Evolutionary conservation across 1,140 invertebrate genomes (phyloP).

Genomic region (Chrysomallon squamiferum): DNA sequence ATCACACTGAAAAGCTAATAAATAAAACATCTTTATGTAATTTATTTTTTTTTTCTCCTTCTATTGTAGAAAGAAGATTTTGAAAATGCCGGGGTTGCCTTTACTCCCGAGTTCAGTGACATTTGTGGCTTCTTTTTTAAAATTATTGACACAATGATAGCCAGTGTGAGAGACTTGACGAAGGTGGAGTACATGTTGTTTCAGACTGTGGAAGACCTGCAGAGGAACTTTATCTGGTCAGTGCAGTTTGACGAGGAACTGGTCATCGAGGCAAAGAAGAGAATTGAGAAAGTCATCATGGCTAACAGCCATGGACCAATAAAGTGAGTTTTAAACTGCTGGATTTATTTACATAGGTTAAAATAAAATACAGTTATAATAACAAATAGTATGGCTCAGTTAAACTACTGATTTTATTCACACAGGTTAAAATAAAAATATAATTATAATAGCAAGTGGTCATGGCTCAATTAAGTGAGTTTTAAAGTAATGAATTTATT

Average conservation of each 20-base stretch:
- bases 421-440: no score
- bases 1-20: no score
- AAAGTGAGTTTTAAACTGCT: slow-evolving; percentile 39
- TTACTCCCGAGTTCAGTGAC: slow-evolving; percentile 54
- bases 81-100: slow-evolving; percentile 42
- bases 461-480: no score
- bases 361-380: no score
- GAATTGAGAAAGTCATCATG: slow-evolving; percentile 67
- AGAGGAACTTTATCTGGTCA: slow-evolving; percentile 38
- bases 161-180: slow-evolving; percentile 49
- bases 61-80: slow-evolving; percentile 47
- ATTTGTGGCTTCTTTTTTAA: slow-evolving; percentile 53
- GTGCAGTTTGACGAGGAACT: slow-evolving; percentile 57
- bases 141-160: slow-evolving; percentile 58
- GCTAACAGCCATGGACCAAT: slow-evolving; percentile 72
- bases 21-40: no score
- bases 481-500: no score
- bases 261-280: slow-evolving; percentile 52
- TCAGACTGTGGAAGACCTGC: slow-evolving; percentile 48
- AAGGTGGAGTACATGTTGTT: slow-evolving; percentile 58
- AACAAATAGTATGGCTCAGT: no score
- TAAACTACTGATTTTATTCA: no score
- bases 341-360: background rate
- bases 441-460: no score
- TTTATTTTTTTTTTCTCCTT: slow-evolving; percentile 1